Conservation (phyloP, 2,888 invertebrate genomes). For the Rhaphigaster nebulosa region DNA sequence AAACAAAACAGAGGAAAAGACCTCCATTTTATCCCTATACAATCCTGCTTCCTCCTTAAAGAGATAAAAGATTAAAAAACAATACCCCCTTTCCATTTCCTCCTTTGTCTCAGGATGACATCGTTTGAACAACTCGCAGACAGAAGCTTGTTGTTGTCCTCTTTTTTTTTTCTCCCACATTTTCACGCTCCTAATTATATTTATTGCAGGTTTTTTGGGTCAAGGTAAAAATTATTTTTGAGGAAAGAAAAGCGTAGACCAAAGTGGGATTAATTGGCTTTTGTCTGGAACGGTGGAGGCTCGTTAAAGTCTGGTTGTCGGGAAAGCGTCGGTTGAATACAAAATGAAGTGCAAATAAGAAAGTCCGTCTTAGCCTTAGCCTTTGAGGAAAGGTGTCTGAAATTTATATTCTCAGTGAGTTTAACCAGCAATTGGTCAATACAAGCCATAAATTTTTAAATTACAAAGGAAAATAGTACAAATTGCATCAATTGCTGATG, state of each 20-base stretch:
- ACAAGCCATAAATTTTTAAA: not conserved
- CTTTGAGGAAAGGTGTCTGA: slow-evolving; percentile 1
- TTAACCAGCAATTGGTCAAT: not conserved
- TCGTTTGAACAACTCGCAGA: not conserved
- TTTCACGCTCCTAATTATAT: not conserved
- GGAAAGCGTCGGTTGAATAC: slow-evolving; percentile 10
- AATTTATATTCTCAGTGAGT: not conserved
- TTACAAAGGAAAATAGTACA: not conserved
- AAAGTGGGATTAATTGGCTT: slow-evolving; percentile 23
- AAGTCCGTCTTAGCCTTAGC: slow-evolving; percentile 3
- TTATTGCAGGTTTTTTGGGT: not conserved
- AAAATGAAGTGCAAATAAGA: slow-evolving; percentile 41
- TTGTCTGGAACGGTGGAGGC: not conserved
- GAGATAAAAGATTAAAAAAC: slow-evolving; percentile 14
- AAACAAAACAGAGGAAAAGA: not conserved
- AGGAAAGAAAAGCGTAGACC: not conserved
- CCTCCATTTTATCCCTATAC: slow-evolving; percentile 11
- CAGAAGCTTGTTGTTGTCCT: not conserved
- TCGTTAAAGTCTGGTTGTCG: slow-evolving; percentile 19
- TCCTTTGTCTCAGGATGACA: slow-evolving; percentile 1
- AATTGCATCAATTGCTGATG: not conserved
- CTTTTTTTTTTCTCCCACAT: too few relatives aligned
- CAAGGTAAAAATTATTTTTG: not conserved
- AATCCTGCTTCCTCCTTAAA: slow-evolving; percentile 27
- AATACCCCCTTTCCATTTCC: not conserved